Base-by-base conservation (phyloP, 2,888 invertebrate genomes). In the Drosophila fulvimacula region DNA sequence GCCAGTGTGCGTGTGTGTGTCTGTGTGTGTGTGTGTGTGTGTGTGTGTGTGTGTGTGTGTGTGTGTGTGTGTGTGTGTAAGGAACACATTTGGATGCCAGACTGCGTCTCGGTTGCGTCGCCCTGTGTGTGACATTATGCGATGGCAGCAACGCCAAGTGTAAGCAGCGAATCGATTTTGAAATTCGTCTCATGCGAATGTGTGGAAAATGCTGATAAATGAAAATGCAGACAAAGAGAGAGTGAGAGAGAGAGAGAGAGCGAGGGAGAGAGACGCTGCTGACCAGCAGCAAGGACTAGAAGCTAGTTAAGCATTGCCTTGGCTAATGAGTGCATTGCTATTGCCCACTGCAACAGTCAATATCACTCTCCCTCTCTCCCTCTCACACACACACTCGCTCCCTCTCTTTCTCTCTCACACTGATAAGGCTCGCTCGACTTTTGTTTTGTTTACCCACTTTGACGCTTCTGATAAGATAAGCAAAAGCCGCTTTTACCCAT, bases 141-240 rank as follows among this genome's bases (percentile, higher is more conserved):
- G 74, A 39, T 66, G 67, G 11, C 48, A 32, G 17, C 27, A 55
- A 19, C 69, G 76, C 79, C 53, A 78, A 78, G 74, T 77, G 76
- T 71, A 69, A 81, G 67, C 76, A 76, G 69, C 74, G 80, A 90
- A 90, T 89, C 89, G 89, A 89, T 89, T 89, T 90, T 83, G 81
- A 73, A 83, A 89, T 90, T 89, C 89, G 90, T 90, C 90, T 89
- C 89, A 81, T 82, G 76, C 80, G 88, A 79, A 65, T 89, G 90
- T 89, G 90, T 88, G 90, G 82, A 84, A 90, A 90, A 90, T 84
- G 88, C 89, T 90, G 89, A 88, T 89, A 87, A 90, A 89, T 88
- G 80, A 59, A 79, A 48, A 24, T 0, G 30, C 30, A 42, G 5
- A 24, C 24, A 24, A 5, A 24, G 1, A 24, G 15, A 0, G 27